phyloP scores from a whole-genome alignment of 23 tunicate genomes.

The Oikopleura dioica region DNA sequence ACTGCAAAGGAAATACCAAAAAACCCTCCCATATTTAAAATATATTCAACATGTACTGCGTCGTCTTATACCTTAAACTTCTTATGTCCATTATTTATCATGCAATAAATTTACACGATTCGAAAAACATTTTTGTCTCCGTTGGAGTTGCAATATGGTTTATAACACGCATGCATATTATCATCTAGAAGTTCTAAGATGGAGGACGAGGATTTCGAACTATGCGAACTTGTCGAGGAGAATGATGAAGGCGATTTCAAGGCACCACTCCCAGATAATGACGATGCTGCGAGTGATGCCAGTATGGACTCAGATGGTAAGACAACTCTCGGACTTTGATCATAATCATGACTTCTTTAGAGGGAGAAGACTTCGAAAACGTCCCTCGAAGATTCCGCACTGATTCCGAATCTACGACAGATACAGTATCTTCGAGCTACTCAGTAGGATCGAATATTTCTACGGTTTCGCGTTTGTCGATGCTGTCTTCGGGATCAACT shows the following conservation, averaged over 20 bases:
- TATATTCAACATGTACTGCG: too few relatives aligned
- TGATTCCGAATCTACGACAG: background rate
- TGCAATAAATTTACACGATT: too few relatives aligned
- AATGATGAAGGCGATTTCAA: background rate
- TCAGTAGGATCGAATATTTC: conserved; percentile 5
- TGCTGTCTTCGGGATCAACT: background rate
- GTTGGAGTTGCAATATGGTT: too few relatives aligned
- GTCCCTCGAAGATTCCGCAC: background rate
- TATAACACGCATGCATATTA: background rate
- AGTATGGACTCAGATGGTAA: background rate
- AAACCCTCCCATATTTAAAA: too few relatives aligned
- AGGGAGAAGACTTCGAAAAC: background rate
- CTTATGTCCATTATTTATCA: too few relatives aligned
- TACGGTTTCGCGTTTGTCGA: background rate
- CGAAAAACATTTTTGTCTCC: too few relatives aligned
- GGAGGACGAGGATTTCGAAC: background rate
- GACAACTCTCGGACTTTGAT: background rate
- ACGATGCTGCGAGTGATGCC: conserved; percentile 7
- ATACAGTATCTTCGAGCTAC: background rate
- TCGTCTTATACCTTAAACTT: too few relatives aligned
- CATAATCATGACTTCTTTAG: background rate
- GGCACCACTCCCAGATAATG: background rate
- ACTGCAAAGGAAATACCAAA: too few relatives aligned
- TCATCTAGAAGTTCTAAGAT: background rate
- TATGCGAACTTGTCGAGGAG: background rate